Conservation (phyloP, 2,888 invertebrate genomes). For the Drosophila borborema region DNA sequence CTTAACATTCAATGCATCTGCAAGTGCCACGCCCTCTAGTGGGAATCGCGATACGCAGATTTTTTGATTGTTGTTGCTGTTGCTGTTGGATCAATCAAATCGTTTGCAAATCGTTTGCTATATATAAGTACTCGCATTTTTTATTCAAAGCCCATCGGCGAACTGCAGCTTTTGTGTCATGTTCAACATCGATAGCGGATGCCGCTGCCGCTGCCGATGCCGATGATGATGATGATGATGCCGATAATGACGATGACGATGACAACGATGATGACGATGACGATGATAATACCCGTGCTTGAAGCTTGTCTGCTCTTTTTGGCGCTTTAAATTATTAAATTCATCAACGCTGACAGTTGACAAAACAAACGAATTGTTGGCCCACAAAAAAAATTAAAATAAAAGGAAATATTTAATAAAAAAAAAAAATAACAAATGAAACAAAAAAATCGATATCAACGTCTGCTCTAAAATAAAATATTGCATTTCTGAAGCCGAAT, state of each 20-base stretch:
- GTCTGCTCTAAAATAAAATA: constrained; percentile 77
- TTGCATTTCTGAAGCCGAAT: constrained; percentile 50
- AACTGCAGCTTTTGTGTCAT: constrained; percentile 79
- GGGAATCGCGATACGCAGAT: neutral
- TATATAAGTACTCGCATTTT: constrained; percentile 56
- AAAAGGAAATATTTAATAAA: neutral
- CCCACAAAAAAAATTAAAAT: neutral
- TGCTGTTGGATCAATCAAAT: constrained; percentile 54
- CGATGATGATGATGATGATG: constrained; percentile 35
- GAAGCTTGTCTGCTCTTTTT: constrained; percentile 39
- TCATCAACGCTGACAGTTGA: constrained; percentile 74
- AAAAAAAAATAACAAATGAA: neutral
- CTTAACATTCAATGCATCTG: constrained; percentile 77
- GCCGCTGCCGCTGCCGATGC: constrained; percentile 15
- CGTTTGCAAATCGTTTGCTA: constrained; percentile 66
- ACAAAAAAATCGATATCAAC: constrained; percentile 28
- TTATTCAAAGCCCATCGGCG: constrained; percentile 76
- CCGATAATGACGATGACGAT: constrained; percentile 23
- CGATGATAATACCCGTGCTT: neutral
- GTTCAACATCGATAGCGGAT: constrained; percentile 59
- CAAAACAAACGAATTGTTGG: constrained; percentile 64
- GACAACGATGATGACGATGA: constrained; percentile 22
- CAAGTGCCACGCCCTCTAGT: constrained; percentile 48
- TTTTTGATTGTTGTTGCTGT: neutral
- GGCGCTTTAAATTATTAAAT: constrained; percentile 72